Conservation (phyloP, 2,113 vertebrate species). For the Falcunculus frontatus region DNA sequence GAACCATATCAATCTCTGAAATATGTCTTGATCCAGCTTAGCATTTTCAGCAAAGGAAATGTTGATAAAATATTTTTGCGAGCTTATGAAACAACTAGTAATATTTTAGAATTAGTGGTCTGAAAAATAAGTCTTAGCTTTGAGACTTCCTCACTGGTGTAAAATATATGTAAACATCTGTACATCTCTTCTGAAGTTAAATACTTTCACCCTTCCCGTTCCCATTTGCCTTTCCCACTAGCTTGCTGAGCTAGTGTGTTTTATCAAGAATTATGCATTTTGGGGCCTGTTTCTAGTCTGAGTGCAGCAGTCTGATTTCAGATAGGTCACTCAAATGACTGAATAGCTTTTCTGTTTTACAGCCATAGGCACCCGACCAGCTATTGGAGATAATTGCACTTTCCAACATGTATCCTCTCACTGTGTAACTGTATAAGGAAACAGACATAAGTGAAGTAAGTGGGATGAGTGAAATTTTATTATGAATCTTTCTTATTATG, state of each 20-base stretch:
- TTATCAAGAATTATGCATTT: not conserved
- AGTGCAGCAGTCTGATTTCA: not conserved
- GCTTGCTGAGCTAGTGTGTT: not conserved
- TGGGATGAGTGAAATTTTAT: not conserved
- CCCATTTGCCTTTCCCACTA: not conserved
- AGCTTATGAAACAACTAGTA: not conserved
- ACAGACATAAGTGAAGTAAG: not conserved
- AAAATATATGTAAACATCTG: not conserved
- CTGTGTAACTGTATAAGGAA: not conserved
- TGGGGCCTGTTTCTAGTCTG: not conserved
- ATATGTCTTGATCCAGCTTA: not conserved
- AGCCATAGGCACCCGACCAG: not conserved
- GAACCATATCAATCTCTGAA: not conserved
- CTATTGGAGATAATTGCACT: not conserved
- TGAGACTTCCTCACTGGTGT: not conserved
- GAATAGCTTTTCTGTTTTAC: not conserved
- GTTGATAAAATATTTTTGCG: not conserved
- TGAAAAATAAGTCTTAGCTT: not conserved
- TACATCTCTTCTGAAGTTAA: not conserved
- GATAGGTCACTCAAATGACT: not conserved
- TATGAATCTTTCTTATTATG: not conserved
- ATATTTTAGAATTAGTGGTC: not conserved
- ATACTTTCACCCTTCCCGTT: not conserved
- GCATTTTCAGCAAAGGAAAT: not conserved
- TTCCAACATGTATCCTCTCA: not conserved